Conservation (phyloP, 2,888 invertebrate genomes). For the Lasioglossum morio region DNA sequence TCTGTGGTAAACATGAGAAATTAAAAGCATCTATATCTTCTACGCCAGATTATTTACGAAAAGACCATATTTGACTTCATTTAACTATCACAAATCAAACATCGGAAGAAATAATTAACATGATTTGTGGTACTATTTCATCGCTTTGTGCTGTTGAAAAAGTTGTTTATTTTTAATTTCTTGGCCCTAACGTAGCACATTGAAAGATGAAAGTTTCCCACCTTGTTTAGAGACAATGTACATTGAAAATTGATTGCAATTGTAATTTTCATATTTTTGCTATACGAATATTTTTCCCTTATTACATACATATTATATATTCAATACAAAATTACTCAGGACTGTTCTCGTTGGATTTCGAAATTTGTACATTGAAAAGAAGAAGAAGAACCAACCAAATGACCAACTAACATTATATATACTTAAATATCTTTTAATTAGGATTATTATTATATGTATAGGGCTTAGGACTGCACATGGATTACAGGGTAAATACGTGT, state of each 20-base stretch:
- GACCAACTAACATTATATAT: conserved; percentile 2
- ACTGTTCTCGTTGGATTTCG: conserved; percentile 39
- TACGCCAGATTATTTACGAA: background rate
- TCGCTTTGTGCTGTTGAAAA: background rate
- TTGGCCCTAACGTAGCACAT: background rate
- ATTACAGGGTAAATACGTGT: conserved; percentile 33
- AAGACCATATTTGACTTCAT: background rate
- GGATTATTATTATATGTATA: conserved; percentile 16
- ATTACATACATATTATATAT: background rate
- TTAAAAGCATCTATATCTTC: background rate
- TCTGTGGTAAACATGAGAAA: background rate
- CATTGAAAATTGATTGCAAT: background rate
- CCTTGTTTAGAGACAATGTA: background rate
- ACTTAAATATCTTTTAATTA: conserved; percentile 16
- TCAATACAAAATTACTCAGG: conserved; percentile 43
- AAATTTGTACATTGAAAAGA: conserved; percentile 38
- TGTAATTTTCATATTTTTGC: conserved; percentile 11
- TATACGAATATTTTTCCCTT: background rate
- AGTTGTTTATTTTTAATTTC: background rate
- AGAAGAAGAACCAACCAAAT: conserved; percentile 20
- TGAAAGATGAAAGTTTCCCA: background rate
- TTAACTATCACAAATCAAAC: background rate
- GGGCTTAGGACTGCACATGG: conserved; percentile 45
- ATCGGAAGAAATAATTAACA: background rate
- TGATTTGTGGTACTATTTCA: background rate